A percentile compares a stretch with the other conserved stretches of the same genome.
Evolutionary conservation across 92 coral and sea anemone species (phyloP).

Genomic region (Blastomussa wellsi): DNA sequence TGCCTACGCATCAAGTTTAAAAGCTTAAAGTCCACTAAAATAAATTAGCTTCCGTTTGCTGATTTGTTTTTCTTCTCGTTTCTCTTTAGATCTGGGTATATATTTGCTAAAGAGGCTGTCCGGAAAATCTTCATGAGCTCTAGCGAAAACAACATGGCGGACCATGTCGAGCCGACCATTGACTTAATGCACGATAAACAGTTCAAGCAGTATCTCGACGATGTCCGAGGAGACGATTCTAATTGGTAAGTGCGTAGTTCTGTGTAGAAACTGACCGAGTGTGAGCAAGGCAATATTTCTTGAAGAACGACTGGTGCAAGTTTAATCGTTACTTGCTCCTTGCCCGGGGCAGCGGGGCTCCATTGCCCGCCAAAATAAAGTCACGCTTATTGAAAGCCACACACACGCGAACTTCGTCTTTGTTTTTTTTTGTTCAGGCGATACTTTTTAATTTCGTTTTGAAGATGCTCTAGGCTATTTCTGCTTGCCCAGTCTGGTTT

Average conservation of each 20-base stretch:
- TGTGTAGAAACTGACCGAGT: neutral
- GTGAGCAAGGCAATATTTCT: neutral
- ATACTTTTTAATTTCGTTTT: neutral
- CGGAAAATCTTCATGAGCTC: neutral
- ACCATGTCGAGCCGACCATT: conserved; percentile 26
- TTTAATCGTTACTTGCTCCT: neutral
- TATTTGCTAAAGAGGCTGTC: neutral
- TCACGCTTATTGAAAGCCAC: neutral
- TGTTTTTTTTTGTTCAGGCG: neutral
- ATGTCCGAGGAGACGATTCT: conserved; percentile 21
- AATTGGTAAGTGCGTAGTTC: conserved; percentile 9
- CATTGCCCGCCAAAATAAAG: neutral
- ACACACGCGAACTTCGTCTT: neutral
- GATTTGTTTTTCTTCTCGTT: neutral
- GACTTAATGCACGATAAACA: conserved; percentile 1
- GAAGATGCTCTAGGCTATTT: neutral
- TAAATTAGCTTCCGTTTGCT: too few species aligned
- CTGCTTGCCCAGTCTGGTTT: neutral
- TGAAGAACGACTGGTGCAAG: neutral
- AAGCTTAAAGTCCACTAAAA: neutral
- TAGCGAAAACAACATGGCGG: conserved; percentile 26
- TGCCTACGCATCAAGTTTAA: neutral
- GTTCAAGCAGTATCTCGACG: neutral
- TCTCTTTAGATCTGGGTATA: neutral
- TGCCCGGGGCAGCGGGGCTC: too few species aligned